phyloP scores from a whole-genome alignment of 2,113 vertebrate species.

The Camarhynchus parvulus region DNA sequence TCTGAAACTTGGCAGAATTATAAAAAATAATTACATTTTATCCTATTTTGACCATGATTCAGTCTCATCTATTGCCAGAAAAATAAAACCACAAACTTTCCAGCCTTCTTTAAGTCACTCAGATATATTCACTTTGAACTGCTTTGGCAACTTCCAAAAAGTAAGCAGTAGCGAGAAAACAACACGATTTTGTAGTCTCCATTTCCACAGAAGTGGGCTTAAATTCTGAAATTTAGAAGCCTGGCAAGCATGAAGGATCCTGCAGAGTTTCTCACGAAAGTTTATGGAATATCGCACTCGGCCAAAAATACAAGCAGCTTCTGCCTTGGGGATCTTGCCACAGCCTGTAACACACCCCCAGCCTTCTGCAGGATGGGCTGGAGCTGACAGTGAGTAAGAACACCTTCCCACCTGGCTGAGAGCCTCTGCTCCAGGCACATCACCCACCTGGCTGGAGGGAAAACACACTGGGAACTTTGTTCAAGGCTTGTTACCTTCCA shows the following conservation, averaged over 20 bases:
- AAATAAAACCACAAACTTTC: conserved; percentile 6
- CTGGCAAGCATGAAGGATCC: not conserved
- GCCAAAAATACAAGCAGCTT: not conserved
- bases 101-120: not conserved
- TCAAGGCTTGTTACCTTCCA: not conserved
- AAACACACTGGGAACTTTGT: rapidly evolving
- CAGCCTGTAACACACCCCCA: not conserved
- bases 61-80: conserved; percentile 40
- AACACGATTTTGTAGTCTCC: not conserved
- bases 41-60: conserved; percentile 25
- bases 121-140: conserved; percentile 13
- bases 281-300: not conserved
- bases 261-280: not conserved
- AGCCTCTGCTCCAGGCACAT: not conserved
- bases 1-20: conserved; percentile 43
- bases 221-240: not conserved
- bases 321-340: not conserved
- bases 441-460: rapidly evolving
- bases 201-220: not conserved
- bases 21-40: conserved; percentile 49
- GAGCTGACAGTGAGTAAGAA: not conserved
- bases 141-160: not conserved
- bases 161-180: conserved; percentile 10
- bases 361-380: not conserved
- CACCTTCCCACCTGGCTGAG: not conserved